Conservation (phyloP, 1,140 invertebrate species). For the Cyclina sinensis region DNA sequence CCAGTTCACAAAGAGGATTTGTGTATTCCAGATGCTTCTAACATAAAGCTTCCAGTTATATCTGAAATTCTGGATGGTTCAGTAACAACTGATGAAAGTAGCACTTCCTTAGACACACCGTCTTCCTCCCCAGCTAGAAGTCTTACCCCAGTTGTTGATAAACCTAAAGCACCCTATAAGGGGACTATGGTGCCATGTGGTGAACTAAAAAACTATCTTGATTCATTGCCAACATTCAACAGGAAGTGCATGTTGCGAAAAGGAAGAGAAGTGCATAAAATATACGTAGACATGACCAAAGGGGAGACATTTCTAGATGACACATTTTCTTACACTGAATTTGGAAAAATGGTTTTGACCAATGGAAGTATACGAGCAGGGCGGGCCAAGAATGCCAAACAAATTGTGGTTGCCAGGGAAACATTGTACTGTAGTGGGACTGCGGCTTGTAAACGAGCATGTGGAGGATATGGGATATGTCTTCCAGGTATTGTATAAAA, state of each 20-base stretch:
- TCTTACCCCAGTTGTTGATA: not conserved
- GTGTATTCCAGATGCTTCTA: conserved; percentile 41
- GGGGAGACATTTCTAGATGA: conserved; percentile 83
- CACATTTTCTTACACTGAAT: conserved; percentile 82
- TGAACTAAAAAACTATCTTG: conserved; percentile 80
- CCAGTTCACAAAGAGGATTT: conserved; percentile 28
- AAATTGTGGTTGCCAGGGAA: conserved; percentile 83
- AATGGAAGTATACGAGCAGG: conserved; percentile 82
- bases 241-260: conserved; percentile 83
- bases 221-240: conserved; percentile 79
- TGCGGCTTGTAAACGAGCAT: conserved; percentile 80
- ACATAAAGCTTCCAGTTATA: conserved; percentile 36
- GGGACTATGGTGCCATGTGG: conserved; percentile 81
- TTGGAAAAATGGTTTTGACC: conserved; percentile 81
- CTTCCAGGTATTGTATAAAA: conserved; percentile 74
- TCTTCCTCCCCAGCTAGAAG: not conserved
- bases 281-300: conserved; percentile 83
- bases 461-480: conserved; percentile 82
- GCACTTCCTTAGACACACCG: not conserved
- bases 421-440: conserved; percentile 83
- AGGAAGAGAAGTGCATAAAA: conserved; percentile 83
- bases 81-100: not conserved
- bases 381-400: conserved; percentile 82
- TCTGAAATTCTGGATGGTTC: conserved; percentile 33
- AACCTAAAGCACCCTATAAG: conserved; percentile 74